phyloP scores from a whole-genome alignment of 2,113 vertebrate genomes.

The Hydrolagus affinis region DNA sequence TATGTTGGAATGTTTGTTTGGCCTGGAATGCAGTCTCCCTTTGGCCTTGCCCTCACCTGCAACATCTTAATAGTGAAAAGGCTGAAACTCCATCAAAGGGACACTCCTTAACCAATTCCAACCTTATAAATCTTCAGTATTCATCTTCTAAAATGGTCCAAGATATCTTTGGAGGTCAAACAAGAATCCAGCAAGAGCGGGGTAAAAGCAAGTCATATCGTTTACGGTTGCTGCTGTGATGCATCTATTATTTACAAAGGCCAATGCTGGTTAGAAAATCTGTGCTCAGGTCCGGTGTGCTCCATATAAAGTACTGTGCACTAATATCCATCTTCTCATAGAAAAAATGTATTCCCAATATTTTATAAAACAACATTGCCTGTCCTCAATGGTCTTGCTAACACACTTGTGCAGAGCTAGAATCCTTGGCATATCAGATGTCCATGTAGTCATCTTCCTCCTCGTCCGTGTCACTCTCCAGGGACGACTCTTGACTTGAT shows the following conservation, averaged over 20 bases:
- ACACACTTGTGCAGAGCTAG: not conserved
- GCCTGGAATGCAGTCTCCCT: not conserved
- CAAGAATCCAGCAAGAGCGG: not conserved
- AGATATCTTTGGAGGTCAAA: not conserved
- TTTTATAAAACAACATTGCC: conserved; percentile 35
- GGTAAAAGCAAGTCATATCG: not conserved
- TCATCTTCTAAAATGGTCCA: not conserved
- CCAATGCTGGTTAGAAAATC: conserved; percentile 37
- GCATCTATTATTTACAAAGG: conserved; percentile 42
- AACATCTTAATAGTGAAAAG: not conserved
- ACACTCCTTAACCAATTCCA: not conserved
- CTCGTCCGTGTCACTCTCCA: conserved; percentile 93
- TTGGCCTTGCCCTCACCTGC: not conserved
- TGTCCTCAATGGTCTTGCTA: not conserved
- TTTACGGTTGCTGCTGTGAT: conserved; percentile 31
- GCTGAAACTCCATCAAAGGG: not conserved
- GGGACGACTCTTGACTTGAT: conserved; percentile 92
- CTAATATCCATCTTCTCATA: conserved; percentile 45
- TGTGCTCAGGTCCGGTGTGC: conserved; percentile 33
- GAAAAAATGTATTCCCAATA: conserved; percentile 42
- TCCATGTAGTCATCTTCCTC: conserved; percentile 89
- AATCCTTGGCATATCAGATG: conserved; percentile 56
- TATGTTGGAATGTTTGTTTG: not conserved
- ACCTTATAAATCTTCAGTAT: not conserved
- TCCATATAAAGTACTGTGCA: conserved; percentile 48